Base-by-base conservation (phyloP, 1,140 invertebrate genomes). In the Procambarus virginalis region DNA sequence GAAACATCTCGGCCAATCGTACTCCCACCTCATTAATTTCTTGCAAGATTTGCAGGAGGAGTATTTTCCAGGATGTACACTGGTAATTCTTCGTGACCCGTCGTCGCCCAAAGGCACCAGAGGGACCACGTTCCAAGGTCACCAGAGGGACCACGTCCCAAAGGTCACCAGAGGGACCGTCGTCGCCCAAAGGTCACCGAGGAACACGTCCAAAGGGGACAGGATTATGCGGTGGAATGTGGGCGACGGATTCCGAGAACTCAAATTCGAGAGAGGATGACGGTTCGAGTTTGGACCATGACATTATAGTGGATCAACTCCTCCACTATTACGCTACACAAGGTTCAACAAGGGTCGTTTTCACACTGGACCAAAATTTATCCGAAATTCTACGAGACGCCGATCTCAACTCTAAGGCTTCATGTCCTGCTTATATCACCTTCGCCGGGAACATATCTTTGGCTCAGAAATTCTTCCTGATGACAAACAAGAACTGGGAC, bases 401-500 rank as follows among this genome's bases (percentile, higher is more conserved):
- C 2, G 64, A 75, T 51, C 20, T 84, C 17, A 76, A 75, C 48
- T n/a, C 17, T 2, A n/a, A 14, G n/a, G 58, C 70, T 2, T 10
- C 70, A 2, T 84, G 68, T 34, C 73, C 68, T 12, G 20, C n/a
- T 68, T 84, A 75, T 34, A 2, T 84, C 4, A 76, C 73, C 5
- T 14, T 75, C 20, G 46, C 46, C 10, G 14, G 46, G 70, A n/a
- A 49, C 46, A 75, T 84, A n/a, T 20, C 45, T 17, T 3, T 1
- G 17, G 48, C 22, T 6, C 73, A 51, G 17, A 51, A 55, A 3
- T 10, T 75, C 49, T 84, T 75, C n/a, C 55, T 84, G 10, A 14
- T 76, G 6, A 22, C 51, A 17, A 58, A 75, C 45, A 75, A 76
- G 55, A 51, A 51, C 48, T 84, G 68, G 68, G 83, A 75, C 48